Conservation (phyloP, 2,113 vertebrate species). For the Microtus ochrogaster region DNA sequence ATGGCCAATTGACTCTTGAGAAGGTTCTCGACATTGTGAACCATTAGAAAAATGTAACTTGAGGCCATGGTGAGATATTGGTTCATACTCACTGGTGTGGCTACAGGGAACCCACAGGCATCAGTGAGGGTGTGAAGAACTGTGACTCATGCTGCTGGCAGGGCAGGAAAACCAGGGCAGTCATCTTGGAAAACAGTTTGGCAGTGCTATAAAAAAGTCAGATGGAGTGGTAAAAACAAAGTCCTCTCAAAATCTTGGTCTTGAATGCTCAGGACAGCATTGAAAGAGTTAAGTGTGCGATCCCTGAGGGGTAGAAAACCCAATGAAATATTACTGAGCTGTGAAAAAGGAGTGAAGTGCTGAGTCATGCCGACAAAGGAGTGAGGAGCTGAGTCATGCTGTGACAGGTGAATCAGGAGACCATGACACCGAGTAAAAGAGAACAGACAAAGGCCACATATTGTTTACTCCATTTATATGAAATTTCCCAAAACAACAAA, state of each 20-base stretch:
- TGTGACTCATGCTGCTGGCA: rapidly evolving
- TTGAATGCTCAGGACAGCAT: background rate
- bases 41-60: background rate
- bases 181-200: background rate
- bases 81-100: background rate
- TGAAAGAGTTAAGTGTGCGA: background rate
- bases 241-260: constrained; percentile 29
- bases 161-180: background rate
- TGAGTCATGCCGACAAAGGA: background rate
- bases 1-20: background rate
- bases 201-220: background rate
- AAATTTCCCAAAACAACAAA: background rate
- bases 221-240: constrained; percentile 19
- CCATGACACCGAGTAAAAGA: background rate
- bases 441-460: too few relatives aligned
- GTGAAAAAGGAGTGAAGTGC: background rate
- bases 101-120: background rate
- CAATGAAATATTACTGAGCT: background rate
- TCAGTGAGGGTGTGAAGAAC: background rate
- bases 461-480: background rate
- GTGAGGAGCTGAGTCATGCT: background rate
- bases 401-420: background rate
- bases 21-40: background rate
- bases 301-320: background rate
- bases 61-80: background rate